A percentile compares a stretch with the other conserved stretches of the same genome.
phyloP scores from a whole-genome alignment of 2,888 invertebrate genomes.

The Metacarcinus magister region DNA sequence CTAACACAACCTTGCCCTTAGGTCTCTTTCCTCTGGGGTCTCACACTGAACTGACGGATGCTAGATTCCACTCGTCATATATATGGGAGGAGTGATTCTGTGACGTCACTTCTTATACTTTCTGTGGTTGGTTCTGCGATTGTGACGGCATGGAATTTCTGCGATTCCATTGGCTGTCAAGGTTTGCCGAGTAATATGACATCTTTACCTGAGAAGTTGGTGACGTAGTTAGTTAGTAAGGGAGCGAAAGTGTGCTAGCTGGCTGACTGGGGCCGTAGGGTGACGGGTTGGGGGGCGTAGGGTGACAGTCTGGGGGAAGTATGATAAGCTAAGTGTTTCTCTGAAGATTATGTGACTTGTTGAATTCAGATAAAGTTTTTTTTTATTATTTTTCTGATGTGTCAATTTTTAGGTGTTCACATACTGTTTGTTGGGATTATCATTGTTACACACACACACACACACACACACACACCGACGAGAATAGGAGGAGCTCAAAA shows the following conservation, averaged over 20 bases:
- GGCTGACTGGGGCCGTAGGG: neutral
- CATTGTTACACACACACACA: too few species aligned
- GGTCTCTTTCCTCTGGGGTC: neutral
- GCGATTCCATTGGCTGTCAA: slow-evolving; percentile 48
- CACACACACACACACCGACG: neutral
- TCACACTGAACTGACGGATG: neutral
- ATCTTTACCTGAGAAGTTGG: slow-evolving; percentile 4
- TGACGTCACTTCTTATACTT: slow-evolving; percentile 55
- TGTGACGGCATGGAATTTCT: slow-evolving; percentile 59
- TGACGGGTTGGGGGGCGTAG: neutral
- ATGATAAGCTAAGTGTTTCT: too few species aligned
- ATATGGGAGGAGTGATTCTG: neutral
- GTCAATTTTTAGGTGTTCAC: too few species aligned
- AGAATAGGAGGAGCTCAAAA: neutral
- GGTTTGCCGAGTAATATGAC: slow-evolving; percentile 42
- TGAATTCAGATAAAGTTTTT: too few species aligned
- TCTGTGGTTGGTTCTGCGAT: slow-evolving; percentile 26
- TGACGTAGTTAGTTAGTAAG: neutral
- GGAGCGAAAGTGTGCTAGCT: neutral
- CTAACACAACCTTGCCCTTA: neutral
- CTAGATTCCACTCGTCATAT: neutral
- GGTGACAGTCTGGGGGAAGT: too few species aligned
- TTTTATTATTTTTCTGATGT: too few species aligned
- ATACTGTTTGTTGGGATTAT: too few species aligned
- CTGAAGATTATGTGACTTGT: too few species aligned